phyloP scores from a whole-genome alignment of 2,797 vertebrate species.

The Benthosema pterotum region DNA sequence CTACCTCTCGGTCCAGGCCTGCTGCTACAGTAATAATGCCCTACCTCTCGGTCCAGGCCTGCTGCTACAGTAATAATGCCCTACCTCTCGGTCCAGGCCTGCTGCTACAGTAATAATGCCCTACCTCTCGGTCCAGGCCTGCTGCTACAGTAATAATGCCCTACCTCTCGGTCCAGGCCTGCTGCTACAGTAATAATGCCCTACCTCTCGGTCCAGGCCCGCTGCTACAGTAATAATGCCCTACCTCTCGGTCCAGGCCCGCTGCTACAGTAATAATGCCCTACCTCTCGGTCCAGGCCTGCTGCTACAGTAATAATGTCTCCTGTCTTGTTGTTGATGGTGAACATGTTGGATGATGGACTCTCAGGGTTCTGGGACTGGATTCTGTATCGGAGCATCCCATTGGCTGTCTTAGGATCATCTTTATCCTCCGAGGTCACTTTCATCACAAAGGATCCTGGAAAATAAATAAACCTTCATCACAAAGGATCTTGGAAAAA shows the following conservation, averaged over 20 bases:
- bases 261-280: no score
- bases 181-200: no score
- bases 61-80: no score
- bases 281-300: constrained; percentile 95
- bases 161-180: constrained; percentile 93
- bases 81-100: constrained; percentile 93
- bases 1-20: constrained; percentile 93
- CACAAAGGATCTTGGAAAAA: no score
- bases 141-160: no score
- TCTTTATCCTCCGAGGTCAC: constrained; percentile 95
- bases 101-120: no score
- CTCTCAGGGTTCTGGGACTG: constrained; percentile 94
- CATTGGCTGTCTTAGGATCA: constrained; percentile 92
- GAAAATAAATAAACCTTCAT: no score
- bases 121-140: constrained; percentile 93
- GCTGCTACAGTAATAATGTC: constrained; percentile 97
- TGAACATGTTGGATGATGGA: constrained; percentile 96
- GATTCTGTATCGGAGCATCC: constrained; percentile 96
- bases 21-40: no score
- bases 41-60: constrained; percentile 93
- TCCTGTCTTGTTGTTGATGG: constrained; percentile 97
- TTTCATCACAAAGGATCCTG: constrained; percentile 96
- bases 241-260: constrained; percentile 93
- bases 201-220: constrained; percentile 93
- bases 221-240: no score